Conservation (phyloP, 2,797 vertebrate genomes). For the Pipistrellus kuhlii region DNA sequence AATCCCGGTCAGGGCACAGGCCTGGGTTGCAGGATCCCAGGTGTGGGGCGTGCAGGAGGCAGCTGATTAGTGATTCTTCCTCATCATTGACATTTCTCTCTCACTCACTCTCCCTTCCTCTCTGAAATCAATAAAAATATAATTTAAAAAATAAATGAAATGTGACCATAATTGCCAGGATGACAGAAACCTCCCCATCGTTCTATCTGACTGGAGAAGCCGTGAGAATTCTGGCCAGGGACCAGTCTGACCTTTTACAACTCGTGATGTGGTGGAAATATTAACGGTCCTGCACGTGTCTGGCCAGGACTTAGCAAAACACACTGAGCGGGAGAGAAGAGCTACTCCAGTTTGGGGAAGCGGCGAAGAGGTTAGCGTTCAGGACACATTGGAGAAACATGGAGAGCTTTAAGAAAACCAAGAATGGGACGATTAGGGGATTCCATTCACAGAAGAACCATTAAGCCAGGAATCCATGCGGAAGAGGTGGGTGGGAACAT, state of each 20-base stretch:
- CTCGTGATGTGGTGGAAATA: background rate
- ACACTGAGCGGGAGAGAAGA: background rate
- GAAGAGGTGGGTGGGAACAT: background rate
- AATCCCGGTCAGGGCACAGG: too few species aligned
- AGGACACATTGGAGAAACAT: background rate
- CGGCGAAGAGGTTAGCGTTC: background rate
- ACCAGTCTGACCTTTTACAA: background rate
- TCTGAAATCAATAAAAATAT: too few species aligned
- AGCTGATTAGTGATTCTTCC: too few species aligned
- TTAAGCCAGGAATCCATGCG: background rate
- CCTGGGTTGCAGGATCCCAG: too few species aligned
- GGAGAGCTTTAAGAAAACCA: background rate
- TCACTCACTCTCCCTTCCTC: too few species aligned
- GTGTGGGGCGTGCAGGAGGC: too few species aligned
- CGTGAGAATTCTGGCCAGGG: background rate
- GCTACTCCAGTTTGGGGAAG: background rate
- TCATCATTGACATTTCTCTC: too few species aligned
- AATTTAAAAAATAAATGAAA: background rate
- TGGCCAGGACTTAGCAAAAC: conserved; percentile 39
- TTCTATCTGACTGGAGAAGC: conserved; percentile 23
- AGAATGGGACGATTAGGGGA: background rate
- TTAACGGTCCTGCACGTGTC: background rate
- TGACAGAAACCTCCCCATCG: background rate
- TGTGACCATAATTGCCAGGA: background rate
- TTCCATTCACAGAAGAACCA: conserved; percentile 32